These are phyloP conservation scores for Stenodera caucasica DNA, from an alignment of 2,888 invertebrate genomes.

Conservation along the genomic window DNA sequence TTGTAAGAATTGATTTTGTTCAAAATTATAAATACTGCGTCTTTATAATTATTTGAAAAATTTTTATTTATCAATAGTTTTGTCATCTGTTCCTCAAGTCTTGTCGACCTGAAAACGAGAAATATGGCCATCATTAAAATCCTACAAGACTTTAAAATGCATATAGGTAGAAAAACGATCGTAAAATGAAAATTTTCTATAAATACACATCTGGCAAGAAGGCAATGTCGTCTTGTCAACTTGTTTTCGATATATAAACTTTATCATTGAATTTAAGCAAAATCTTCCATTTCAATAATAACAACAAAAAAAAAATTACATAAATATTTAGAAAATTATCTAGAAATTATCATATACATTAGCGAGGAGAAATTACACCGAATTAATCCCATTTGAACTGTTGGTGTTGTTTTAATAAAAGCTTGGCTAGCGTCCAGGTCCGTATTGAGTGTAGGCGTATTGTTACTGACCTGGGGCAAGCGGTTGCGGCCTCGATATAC, in stretches of 20 bases:
- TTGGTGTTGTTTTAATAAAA: background rate
- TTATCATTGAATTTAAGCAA: background rate
- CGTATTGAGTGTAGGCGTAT: conserved; percentile 24
- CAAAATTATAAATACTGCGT: background rate
- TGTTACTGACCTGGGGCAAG: conserved; percentile 36
- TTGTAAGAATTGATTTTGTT: too few species aligned
- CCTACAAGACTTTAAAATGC: background rate
- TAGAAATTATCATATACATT: too few species aligned
- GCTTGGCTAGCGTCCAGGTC: conserved; percentile 26
- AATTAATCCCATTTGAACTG: background rate
- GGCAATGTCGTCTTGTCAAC: conserved; percentile 25
- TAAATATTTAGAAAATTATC: too few species aligned
- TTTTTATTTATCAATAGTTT: conserved; percentile 2
- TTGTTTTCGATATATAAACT: conserved; percentile 20
- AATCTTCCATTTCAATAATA: too few species aligned
- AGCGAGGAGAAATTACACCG: background rate
- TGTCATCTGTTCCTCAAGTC: background rate
- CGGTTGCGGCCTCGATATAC: conserved; percentile 27
- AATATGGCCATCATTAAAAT: conserved; percentile 8
- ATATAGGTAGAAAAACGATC: background rate
- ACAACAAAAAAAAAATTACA: background rate
- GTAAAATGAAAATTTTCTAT: conserved; percentile 29
- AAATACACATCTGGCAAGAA: conserved; percentile 27
- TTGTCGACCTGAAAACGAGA: background rate
- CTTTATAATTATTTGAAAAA: background rate